Conservation (phyloP, 2,113 vertebrate genomes). For the Oceanodroma tethys region DNA sequence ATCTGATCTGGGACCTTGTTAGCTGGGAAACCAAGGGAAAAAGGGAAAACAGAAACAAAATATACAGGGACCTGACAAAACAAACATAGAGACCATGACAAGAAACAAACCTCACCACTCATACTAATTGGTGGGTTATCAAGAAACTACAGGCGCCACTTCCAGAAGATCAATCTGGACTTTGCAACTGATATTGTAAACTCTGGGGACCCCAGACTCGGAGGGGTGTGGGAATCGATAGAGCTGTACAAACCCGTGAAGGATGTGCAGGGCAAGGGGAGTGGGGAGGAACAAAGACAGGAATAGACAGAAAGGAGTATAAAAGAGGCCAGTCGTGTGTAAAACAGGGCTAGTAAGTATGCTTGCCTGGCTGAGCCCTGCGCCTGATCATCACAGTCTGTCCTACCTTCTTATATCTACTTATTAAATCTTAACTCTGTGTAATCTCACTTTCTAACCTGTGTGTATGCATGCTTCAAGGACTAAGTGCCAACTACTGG, state of each 20-base stretch:
- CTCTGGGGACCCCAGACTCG: rapidly evolving
- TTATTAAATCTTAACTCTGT: neutral
- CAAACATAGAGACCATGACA: neutral
- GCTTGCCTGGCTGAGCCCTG: neutral
- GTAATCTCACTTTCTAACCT: neutral
- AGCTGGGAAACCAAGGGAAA: neutral
- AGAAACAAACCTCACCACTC: neutral
- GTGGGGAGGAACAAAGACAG: neutral
- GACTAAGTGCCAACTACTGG: neutral
- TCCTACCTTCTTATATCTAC: neutral
- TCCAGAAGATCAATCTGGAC: neutral
- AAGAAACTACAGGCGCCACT: neutral
- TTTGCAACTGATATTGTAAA: neutral
- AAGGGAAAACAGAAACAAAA: neutral
- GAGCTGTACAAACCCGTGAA: neutral
- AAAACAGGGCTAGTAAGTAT: neutral
- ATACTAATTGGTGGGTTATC: neutral
- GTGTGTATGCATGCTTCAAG: neutral
- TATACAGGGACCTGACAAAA: neutral
- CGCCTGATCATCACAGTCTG: neutral
- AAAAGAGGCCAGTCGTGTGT: rapidly evolving
- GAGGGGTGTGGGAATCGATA: neutral
- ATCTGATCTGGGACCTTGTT: neutral
- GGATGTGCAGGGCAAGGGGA: neutral
- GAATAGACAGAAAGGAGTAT: neutral